Evolutionary conservation across 2,113 vertebrate species (phyloP).

Genomic region (Caretta caretta): DNA sequence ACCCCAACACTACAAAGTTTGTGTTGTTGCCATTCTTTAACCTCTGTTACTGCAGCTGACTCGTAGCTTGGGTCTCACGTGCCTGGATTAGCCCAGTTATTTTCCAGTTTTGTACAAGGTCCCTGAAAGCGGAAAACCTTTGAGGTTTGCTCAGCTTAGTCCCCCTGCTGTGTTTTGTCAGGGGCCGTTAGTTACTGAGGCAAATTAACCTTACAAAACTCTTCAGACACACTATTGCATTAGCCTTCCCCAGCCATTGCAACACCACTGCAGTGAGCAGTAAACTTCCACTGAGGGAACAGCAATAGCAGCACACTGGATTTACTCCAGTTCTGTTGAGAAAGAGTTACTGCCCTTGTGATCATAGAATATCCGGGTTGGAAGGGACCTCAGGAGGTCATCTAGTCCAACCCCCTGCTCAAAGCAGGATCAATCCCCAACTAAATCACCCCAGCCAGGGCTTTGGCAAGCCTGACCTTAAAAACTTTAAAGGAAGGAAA

Average conservation of each 20-base stretch:
- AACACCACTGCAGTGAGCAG: accelerated
- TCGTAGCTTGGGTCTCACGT: neutral
- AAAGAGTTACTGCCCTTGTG: neutral
- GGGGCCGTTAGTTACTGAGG: neutral
- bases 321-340: neutral
- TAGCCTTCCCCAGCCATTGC: neutral
- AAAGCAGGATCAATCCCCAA: no score
- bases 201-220: neutral
- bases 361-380: no score
- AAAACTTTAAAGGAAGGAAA: no score
- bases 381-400: no score
- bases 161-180: neutral
- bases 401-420: no score
- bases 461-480: no score
- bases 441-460: no score
- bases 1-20: neutral
- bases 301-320: neutral
- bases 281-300: accelerated
- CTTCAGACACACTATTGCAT: neutral
- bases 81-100: accelerated
- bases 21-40: neutral
- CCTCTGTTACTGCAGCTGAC: accelerated
- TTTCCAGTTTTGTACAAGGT: neutral
- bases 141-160: neutral
- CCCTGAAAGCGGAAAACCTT: neutral